Conservation (phyloP, 2,113 vertebrate genomes). For the Crotalus horridus region DNA sequence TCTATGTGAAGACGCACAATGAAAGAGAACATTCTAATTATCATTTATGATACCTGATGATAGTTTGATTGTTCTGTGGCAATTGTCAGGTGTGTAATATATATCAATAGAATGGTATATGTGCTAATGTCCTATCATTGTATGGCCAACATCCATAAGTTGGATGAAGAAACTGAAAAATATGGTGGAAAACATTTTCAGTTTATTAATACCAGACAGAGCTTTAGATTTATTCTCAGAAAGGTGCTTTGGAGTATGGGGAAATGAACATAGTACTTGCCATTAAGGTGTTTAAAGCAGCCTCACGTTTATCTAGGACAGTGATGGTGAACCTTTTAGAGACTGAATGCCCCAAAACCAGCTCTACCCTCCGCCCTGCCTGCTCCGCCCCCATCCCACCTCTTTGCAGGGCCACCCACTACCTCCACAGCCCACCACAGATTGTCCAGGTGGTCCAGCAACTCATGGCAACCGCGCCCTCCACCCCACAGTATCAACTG, state of each 20-base stretch:
- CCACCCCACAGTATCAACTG: too few species aligned
- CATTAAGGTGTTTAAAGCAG: neutral
- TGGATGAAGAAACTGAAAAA: neutral
- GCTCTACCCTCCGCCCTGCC: too few species aligned
- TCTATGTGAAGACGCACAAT: neutral
- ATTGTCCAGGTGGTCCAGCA: too few species aligned
- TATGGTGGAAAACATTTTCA: neutral
- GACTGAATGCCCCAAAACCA: too few species aligned
- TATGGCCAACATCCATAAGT: neutral
- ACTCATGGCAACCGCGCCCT: too few species aligned
- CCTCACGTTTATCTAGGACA: neutral
- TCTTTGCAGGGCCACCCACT: too few species aligned
- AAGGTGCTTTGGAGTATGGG: neutral
- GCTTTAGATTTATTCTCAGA: neutral
- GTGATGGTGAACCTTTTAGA: too few species aligned
- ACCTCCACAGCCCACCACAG: too few species aligned
- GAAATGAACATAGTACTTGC: neutral
- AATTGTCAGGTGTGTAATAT: neutral
- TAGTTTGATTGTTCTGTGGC: neutral
- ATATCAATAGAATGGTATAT: neutral
- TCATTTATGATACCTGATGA: neutral
- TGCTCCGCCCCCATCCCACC: too few species aligned
- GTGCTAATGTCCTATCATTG: neutral
- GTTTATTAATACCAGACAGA: neutral
- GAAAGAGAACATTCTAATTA: neutral